Evolutionary conservation across 2,797 vertebrate genomes (phyloP).

Genomic region (Hybognathus amarus): DNA sequence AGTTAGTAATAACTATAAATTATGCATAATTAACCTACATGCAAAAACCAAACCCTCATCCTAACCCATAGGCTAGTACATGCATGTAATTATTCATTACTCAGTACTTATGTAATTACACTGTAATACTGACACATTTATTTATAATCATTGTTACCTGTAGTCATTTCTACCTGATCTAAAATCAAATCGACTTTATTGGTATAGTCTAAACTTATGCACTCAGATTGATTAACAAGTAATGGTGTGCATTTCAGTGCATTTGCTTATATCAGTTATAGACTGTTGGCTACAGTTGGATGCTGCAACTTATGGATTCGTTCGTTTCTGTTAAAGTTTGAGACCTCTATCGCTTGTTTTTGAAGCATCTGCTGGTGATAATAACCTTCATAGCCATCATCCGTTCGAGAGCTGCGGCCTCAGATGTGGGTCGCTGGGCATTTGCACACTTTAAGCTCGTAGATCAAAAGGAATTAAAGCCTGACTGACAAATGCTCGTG

Average conservation of each 20-base stretch:
- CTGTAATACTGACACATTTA: no score
- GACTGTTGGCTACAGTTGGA: not conserved
- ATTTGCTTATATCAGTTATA: not conserved
- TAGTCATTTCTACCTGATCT: not conserved
- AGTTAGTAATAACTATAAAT: no score
- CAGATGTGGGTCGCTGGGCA: constrained; percentile 67
- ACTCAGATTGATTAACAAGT: not conserved
- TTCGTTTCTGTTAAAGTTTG: not conserved
- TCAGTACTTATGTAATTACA: no score
- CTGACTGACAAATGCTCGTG: constrained; percentile 73
- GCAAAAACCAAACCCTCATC: no score
- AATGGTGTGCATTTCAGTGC: not conserved
- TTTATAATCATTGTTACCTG: not conserved
- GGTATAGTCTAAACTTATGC: not conserved
- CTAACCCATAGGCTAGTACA: no score
- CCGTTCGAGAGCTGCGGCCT: constrained; percentile 29
- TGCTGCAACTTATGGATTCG: not conserved
- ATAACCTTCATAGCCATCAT: constrained; percentile 43
- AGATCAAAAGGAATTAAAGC: constrained; percentile 83
- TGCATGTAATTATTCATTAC: no score
- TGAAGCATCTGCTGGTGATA: constrained; percentile 15
- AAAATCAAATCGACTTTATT: not conserved
- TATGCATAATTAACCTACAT: no score
- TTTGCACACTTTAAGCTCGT: constrained; percentile 78
- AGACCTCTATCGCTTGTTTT: not conserved